Conservation (phyloP, 2,113 vertebrate genomes). For the Clarias macrocephalus region DNA sequence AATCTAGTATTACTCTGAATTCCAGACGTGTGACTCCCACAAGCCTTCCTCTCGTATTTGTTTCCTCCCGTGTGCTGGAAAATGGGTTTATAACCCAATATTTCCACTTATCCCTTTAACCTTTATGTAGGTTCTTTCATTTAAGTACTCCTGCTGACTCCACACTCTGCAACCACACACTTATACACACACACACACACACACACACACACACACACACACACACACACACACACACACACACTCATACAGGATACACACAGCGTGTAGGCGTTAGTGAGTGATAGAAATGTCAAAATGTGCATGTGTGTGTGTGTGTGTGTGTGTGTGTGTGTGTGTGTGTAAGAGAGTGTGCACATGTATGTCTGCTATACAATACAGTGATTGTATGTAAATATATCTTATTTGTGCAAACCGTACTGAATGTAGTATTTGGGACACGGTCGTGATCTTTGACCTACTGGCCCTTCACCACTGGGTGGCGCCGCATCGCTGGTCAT, state of each 20-base stretch:
- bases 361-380: background rate
- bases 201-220: constrained; percentile 6
- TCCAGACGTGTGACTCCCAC: background rate
- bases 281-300: constrained; percentile 1
- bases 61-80: no score
- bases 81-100: background rate
- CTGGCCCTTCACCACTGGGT: constrained; percentile 18
- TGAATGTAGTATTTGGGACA: background rate
- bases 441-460: background rate
- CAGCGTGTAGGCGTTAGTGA: background rate
- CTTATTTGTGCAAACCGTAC: background rate
- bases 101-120: background rate
- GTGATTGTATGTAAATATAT: background rate
- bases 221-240: background rate
- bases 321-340: constrained; percentile 1
- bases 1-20: background rate
- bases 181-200: background rate
- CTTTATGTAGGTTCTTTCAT: constrained; percentile 4
- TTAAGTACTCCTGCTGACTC: background rate
- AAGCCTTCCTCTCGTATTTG: background rate
- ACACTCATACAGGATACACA: constrained; percentile 1
- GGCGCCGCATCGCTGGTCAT: background rate
- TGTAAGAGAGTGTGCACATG: background rate
- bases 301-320: constrained; percentile 4
- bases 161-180: background rate